Conservation (phyloP, 2,888 invertebrate species). For the Philereme vetulata region DNA sequence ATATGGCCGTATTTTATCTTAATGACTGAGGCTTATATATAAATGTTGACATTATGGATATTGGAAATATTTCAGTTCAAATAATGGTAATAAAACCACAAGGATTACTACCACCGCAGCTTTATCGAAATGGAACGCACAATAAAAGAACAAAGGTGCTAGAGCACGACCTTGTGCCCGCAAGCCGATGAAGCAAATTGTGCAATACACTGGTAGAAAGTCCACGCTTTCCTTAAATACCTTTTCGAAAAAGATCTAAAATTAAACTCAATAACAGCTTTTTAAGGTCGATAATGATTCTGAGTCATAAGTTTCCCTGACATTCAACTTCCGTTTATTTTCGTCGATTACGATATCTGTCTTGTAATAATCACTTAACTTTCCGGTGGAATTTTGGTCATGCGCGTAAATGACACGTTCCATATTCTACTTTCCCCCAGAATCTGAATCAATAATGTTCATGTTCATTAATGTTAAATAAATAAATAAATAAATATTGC, state of each 20-base stretch:
- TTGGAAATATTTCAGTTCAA: too few relatives aligned
- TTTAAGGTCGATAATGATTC: slow-evolving; percentile 16
- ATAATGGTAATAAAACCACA: slow-evolving; percentile 18
- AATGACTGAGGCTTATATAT: too few relatives aligned
- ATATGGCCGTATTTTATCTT: too few relatives aligned
- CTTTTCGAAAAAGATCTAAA: slow-evolving; percentile 27
- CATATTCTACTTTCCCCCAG: slow-evolving; percentile 29
- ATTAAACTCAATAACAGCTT: slow-evolving; percentile 19
- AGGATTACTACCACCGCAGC: slow-evolving; percentile 12
- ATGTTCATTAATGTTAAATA: too few relatives aligned
- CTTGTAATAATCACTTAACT: slow-evolving; percentile 32
- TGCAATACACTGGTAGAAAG: slow-evolving; percentile 59
- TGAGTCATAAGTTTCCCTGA: slow-evolving; percentile 34
- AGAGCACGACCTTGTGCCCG: slow-evolving; percentile 60
- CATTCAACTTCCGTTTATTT: slow-evolving; percentile 46
- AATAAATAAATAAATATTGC: too few relatives aligned
- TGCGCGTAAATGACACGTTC: slow-evolving; percentile 20
- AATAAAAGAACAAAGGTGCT: slow-evolving; percentile 44
- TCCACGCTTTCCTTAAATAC: slow-evolving; percentile 58
- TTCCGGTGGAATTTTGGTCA: slow-evolving; percentile 32
- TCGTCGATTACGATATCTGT: slow-evolving; percentile 30
- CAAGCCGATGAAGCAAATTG: slow-evolving; percentile 37
- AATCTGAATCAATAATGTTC: slow-evolving; percentile 11
- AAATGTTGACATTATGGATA: too few relatives aligned
- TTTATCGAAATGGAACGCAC: slow-evolving; percentile 26